Conservation (phyloP, 2,113 vertebrate species). For the Alectura lathami region DNA sequence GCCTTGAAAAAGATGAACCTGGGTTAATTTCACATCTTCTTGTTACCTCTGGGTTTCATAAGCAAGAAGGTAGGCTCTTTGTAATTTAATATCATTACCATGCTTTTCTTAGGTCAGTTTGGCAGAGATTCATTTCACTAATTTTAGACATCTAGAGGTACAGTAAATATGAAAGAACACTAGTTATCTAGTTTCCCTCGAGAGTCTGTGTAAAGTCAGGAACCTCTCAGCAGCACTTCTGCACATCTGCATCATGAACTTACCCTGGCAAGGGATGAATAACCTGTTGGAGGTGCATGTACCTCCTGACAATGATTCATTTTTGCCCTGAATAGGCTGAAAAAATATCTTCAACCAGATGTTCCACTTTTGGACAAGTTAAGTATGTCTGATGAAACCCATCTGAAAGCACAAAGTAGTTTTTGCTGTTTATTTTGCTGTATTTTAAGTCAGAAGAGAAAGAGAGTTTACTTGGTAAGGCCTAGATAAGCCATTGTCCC, state of each 20-base stretch:
- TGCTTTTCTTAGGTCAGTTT: background rate
- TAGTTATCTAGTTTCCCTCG: background rate
- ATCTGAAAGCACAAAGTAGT: background rate
- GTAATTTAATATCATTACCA: background rate
- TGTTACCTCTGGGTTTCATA: background rate
- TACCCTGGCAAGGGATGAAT: slow-evolving; percentile 39
- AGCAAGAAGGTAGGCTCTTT: background rate
- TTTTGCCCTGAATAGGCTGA: background rate
- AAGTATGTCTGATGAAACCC: background rate
- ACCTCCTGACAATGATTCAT: background rate
- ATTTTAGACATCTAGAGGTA: background rate
- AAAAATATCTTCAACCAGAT: slow-evolving; percentile 33
- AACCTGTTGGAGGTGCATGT: background rate
- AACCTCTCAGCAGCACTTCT: slow-evolving; percentile 34
- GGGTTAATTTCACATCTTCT: background rate
- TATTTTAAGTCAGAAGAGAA: background rate
- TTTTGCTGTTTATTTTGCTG: background rate
- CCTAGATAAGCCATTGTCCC: background rate
- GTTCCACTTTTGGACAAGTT: slow-evolving; percentile 5
- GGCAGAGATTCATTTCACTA: slow-evolving; percentile 2
- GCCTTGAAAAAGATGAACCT: background rate
- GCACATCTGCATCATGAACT: slow-evolving; percentile 17
- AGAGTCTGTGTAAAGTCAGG: background rate
- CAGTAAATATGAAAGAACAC: slow-evolving; percentile 17
- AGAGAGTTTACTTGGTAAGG: background rate